A percentile compares a stretch with the other conserved stretches of the same genome.
Conservation (phyloP, 2,888 invertebrate species). For the Rhamnusium bicolor region DNA sequence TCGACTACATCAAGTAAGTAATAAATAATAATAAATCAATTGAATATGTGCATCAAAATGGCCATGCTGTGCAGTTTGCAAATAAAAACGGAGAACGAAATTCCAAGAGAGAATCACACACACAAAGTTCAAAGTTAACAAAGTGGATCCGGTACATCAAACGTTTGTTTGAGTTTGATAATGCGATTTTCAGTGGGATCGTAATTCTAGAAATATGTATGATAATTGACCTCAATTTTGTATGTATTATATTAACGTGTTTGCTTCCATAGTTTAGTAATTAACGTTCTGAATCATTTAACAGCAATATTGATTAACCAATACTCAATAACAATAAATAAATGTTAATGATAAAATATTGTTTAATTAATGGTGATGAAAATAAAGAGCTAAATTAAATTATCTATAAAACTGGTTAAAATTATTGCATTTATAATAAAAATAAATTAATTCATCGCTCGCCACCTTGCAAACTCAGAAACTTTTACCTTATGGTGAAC, state of each 20-base stretch:
- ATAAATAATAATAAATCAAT: background rate
- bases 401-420: background rate
- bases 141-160: background rate
- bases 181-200: background rate
- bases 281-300: conserved; percentile 1
- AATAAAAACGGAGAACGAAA: background rate
- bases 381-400: background rate
- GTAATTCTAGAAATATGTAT: background rate
- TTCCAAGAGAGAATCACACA: background rate
- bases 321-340: background rate
- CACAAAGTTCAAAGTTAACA: background rate
- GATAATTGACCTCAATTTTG: background rate
- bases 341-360: background rate
- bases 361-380: background rate
- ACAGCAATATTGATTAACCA: background rate
- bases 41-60: background rate
- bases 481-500: no score
- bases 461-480: no score
- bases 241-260: background rate
- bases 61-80: background rate
- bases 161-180: background rate
- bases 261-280: background rate
- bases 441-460: no score
- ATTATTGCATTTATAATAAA: background rate
- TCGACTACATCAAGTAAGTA: no score